Evolutionary conservation across 2,797 vertebrate species (phyloP).

Genomic region (Hydrocynus forskahlii): DNA sequence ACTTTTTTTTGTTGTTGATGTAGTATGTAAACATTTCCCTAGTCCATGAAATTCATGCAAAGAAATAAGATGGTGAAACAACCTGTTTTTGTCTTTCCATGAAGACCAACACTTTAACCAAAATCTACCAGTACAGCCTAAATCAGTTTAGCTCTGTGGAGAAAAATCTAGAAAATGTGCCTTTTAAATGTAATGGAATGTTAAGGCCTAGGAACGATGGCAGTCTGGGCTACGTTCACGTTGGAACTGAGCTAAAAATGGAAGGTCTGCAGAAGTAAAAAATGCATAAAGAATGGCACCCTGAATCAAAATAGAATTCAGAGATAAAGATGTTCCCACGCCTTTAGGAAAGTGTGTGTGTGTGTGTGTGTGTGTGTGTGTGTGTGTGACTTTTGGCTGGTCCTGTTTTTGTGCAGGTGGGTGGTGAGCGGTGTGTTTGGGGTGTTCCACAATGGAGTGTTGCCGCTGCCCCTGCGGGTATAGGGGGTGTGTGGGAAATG

Average conservation of each 20-base stretch:
- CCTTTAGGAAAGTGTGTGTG: background rate
- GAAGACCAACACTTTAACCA: no score
- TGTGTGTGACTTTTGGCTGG: constrained; percentile 57
- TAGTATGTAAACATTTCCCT: no score
- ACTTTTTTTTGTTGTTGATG: no score
- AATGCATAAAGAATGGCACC: background rate
- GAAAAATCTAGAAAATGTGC: no score
- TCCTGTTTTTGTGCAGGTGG: constrained; percentile 60
- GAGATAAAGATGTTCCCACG: background rate
- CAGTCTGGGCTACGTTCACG: no score
- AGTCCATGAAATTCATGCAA: no score
- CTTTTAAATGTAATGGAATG: no score
- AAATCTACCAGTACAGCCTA: no score
- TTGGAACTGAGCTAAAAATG: background rate
- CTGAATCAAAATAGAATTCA: background rate
- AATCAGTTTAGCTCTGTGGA: no score
- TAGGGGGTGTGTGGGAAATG: constrained; percentile 53
- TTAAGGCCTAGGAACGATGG: no score
- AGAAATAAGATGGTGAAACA: no score
- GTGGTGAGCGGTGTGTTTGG: constrained; percentile 59
- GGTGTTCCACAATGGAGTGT: constrained; percentile 13
- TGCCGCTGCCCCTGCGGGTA: background rate
- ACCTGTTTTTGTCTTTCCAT: no score
- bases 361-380: background rate
- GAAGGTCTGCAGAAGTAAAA: background rate